Evolutionary conservation across 2,888 invertebrate species (phyloP).

Genomic region (Noctua comes): DNA sequence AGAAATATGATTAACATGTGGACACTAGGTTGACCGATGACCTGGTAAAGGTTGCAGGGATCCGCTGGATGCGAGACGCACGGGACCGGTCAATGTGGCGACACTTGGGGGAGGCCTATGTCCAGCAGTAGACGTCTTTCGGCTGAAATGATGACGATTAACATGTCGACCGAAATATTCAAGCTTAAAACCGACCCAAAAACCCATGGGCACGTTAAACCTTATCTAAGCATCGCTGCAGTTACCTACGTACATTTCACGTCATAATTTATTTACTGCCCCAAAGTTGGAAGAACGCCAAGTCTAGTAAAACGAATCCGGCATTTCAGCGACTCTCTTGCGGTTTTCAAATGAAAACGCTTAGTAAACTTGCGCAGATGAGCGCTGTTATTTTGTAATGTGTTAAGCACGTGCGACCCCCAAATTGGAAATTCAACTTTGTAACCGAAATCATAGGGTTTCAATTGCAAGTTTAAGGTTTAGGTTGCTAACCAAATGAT

Average conservation of each 20-base stretch:
- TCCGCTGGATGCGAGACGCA: no score
- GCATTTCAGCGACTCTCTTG: slow-evolving; percentile 74
- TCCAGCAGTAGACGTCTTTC: no score
- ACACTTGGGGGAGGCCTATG: no score
- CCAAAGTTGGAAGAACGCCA: slow-evolving; percentile 73
- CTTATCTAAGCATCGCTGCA: slow-evolving; percentile 64
- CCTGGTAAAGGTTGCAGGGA: no score
- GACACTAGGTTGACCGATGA: no score
- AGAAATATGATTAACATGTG: not conserved
- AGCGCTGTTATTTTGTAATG: slow-evolving; percentile 64
- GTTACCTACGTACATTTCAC: slow-evolving; percentile 66
- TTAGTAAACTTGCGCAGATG: slow-evolving; percentile 64
- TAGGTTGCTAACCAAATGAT: slow-evolving; percentile 46
- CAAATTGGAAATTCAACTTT: slow-evolving; percentile 40
- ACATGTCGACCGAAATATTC: not conserved
- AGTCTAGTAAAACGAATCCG: slow-evolving; percentile 73
- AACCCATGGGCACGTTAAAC: slow-evolving; percentile 23
- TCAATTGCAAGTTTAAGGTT: not conserved
- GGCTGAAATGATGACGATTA: no score
- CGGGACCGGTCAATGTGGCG: no score
- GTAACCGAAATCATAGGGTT: not conserved
- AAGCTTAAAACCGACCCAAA: slow-evolving; percentile 12
- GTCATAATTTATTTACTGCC: slow-evolving; percentile 75
- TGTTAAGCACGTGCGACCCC: slow-evolving; percentile 51
- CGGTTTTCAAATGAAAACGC: slow-evolving; percentile 72